Conservation (phyloP, 2,113 vertebrate genomes). For the Aegithalos caudatus region DNA sequence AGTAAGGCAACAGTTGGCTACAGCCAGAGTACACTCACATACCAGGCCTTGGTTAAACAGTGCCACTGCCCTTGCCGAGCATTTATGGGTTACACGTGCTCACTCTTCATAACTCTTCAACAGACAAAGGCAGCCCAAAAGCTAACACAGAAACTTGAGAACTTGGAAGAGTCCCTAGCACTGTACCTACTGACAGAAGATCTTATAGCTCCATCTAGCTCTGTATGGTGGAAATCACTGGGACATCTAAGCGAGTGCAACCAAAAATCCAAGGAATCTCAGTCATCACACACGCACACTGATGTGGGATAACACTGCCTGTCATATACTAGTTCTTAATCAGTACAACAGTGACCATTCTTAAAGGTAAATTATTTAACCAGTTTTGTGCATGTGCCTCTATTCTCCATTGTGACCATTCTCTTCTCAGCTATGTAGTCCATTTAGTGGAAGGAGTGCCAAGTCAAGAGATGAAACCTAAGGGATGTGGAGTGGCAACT, state of each 20-base stretch:
- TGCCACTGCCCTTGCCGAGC: accelerated
- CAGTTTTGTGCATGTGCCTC: background rate
- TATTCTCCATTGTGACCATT: background rate
- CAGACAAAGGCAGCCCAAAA: background rate
- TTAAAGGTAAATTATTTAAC: conserved; percentile 1
- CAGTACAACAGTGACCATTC: background rate
- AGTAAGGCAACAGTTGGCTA: background rate
- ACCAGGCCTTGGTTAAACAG: background rate
- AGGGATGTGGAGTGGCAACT: background rate
- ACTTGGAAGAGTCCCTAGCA: background rate
- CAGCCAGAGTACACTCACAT: no score
- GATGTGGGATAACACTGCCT: background rate
- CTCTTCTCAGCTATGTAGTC: background rate
- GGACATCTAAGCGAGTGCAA: conserved; percentile 9
- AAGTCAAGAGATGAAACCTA: background rate
- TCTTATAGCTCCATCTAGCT: conserved; percentile 83
- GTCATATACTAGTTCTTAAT: background rate
- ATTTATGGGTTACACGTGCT: background rate
- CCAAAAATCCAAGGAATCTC: background rate
- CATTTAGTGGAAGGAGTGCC: background rate
- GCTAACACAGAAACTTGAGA: background rate
- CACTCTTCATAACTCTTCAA: background rate
- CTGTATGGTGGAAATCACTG: conserved; percentile 55
- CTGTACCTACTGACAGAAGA: conserved; percentile 58
- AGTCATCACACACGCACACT: background rate